A percentile compares a stretch with the other conserved stretches of the same genome.
Conservation (phyloP, 1,140 invertebrate species). For the Drosophila lini region DNA sequence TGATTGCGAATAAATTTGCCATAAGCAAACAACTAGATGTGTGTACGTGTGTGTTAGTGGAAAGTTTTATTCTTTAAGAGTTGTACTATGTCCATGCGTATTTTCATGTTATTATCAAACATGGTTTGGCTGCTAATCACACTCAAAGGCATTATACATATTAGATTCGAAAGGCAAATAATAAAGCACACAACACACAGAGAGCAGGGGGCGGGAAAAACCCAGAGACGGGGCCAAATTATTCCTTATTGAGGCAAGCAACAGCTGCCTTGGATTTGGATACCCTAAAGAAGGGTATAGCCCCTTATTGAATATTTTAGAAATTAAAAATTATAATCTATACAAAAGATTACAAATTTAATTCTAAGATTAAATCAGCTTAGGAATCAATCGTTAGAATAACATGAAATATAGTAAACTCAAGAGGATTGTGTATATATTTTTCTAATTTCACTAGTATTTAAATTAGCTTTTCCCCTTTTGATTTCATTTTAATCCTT, state of each 20-base stretch:
- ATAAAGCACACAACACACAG: conserved; percentile 32
- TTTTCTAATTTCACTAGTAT: not conserved
- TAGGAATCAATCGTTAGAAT: not conserved
- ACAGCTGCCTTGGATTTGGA: conserved; percentile 40
- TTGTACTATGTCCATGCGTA: not conserved
- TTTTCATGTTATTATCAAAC: conserved; percentile 46
- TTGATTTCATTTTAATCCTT: not conserved
- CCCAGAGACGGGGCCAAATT: conserved; percentile 28
- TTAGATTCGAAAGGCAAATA: conserved; percentile 61
- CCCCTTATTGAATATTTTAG: not conserved
- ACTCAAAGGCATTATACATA: conserved; percentile 64
- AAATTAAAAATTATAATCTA: not conserved
- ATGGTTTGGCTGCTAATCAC: conserved; percentile 62
- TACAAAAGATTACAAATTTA: too few species aligned
- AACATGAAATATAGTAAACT: not conserved
- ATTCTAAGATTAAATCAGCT: too few species aligned
- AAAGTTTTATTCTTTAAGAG: conserved; percentile 6
- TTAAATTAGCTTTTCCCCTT: not conserved
- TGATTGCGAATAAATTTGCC: conserved; percentile 39
- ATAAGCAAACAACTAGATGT: conserved; percentile 10
- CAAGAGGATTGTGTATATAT: not conserved
- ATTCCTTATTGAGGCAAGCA: conserved; percentile 58
- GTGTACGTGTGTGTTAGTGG: not conserved
- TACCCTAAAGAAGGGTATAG: not conserved
- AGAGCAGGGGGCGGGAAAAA: conserved; percentile 2